Percentiles rank a stretch among this genome's conserved stretches.
Evolutionary conservation across 92 coral and sea anemone species (phyloP).

Genomic region (Porites lobata): DNA sequence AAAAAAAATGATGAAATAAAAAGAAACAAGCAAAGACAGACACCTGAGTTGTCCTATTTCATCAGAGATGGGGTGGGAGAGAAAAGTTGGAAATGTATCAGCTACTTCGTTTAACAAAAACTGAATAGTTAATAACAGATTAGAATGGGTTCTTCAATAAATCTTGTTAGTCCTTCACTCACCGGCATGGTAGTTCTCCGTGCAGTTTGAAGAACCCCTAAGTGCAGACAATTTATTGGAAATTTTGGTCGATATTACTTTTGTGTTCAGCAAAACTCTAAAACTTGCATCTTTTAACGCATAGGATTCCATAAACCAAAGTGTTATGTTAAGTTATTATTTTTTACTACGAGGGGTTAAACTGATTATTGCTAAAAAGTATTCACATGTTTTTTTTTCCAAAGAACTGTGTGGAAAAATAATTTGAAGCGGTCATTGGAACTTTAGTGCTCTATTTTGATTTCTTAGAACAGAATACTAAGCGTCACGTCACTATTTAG

Average conservation of each 20-base stretch:
- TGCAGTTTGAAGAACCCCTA: background rate
- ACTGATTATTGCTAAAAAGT: too few relatives aligned
- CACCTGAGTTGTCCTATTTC: background rate
- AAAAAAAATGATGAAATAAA: too few relatives aligned
- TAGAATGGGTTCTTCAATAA: background rate
- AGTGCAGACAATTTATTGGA: background rate
- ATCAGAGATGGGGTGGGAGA: background rate
- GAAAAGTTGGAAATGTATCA: background rate
- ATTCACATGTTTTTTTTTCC: background rate
- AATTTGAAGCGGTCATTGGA: background rate
- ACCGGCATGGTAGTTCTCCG: background rate
- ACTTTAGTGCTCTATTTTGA: background rate
- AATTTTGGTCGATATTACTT: background rate
- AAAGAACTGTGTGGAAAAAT: background rate
- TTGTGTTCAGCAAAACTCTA: too few relatives aligned
- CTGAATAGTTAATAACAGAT: conserved; percentile 26
- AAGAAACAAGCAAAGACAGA: background rate
- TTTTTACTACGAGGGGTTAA: too few relatives aligned
- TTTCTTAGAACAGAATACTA: background rate
- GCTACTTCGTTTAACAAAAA: background rate
- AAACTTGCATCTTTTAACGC: too few relatives aligned
- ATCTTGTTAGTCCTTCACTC: background rate
- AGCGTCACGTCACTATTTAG: background rate
- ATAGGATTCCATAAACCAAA: too few relatives aligned
- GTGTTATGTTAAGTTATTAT: too few relatives aligned